phyloP scores from a whole-genome alignment of 2,888 invertebrate genomes.

The Stenotaenia linearis region DNA sequence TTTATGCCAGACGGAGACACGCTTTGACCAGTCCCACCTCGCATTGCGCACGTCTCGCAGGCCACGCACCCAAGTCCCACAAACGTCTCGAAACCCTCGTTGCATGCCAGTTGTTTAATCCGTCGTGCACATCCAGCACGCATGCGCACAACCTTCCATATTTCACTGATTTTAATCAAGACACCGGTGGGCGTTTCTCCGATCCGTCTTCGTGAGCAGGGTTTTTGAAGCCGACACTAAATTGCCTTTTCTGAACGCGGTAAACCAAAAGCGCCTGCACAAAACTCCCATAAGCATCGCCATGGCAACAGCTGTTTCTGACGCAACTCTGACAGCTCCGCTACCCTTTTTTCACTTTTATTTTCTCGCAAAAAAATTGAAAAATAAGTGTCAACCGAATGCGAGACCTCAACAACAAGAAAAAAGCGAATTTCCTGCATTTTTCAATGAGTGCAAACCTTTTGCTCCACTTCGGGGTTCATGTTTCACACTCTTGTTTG shows the following conservation, averaged over 20 bases:
- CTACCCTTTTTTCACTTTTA: background rate
- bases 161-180: slow-evolving; percentile 17
- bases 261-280: slow-evolving; percentile 13
- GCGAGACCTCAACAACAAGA: background rate
- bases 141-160: background rate
- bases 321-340: background rate
- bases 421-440: background rate
- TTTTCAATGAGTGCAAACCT: background rate
- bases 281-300: slow-evolving; percentile 10
- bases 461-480: background rate
- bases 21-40: slow-evolving; percentile 3
- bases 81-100: background rate
- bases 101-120: background rate
- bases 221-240: slow-evolving; percentile 11
- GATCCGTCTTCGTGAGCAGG: background rate
- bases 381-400: background rate
- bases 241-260: slow-evolving; percentile 13
- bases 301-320: background rate
- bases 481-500: background rate
- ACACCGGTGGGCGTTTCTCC: slow-evolving; percentile 13
- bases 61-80: background rate
- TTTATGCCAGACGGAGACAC: slow-evolving; percentile 10
- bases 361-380: background rate
- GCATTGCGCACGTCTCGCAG: slow-evolving; percentile 1
- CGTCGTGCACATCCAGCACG: background rate